Conservation (phyloP, 2,113 vertebrate species). For the Regulus satrapa region DNA sequence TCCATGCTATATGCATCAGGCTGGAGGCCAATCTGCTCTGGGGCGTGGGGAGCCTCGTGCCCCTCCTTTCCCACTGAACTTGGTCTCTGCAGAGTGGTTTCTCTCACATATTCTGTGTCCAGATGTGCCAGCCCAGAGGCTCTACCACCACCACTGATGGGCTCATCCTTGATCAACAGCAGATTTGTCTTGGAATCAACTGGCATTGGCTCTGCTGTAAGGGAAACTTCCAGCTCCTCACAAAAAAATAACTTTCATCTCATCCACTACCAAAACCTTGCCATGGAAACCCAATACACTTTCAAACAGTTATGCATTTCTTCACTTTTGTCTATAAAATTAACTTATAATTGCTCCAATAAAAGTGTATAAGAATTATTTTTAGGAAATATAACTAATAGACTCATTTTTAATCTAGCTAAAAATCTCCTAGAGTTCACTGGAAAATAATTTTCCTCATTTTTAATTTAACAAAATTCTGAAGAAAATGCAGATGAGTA, state of each 20-base stretch:
- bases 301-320: background rate
- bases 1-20: rapidly evolving
- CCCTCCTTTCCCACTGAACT: background rate
- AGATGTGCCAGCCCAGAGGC: rapidly evolving
- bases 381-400: background rate
- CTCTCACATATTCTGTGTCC: background rate
- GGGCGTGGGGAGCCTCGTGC: rapidly evolving
- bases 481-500: background rate
- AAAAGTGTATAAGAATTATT: background rate
- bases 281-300: background rate
- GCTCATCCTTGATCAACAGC: background rate
- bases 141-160: background rate
- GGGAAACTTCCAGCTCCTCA: background rate
- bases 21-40: background rate
- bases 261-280: background rate
- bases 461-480: background rate
- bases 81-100: background rate
- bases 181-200: background rate
- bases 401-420: background rate
- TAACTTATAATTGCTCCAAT: background rate
- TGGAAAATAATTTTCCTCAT: background rate
- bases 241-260: background rate
- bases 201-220: background rate
- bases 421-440: background rate
- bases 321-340: background rate